A percentile compares a stretch with the other conserved stretches of the same genome.
Evolutionary conservation across 2,113 vertebrate species (phyloP).

Genomic region (Gymnogyps californianus): DNA sequence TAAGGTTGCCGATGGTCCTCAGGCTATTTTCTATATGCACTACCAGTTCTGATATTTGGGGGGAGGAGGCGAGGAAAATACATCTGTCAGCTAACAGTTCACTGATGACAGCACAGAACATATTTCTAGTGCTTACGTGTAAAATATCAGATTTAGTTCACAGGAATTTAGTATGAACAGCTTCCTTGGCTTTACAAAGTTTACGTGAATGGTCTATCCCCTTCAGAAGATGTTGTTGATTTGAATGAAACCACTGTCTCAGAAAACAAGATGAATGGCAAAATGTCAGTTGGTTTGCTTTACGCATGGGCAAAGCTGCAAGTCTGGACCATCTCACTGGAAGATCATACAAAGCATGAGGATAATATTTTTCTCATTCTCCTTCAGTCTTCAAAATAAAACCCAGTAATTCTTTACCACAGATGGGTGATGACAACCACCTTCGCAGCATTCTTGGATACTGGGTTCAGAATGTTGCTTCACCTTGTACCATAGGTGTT

Average conservation of each 20-base stretch:
- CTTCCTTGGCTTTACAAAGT: neutral
- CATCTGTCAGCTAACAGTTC: neutral
- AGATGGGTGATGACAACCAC: too few relatives aligned
- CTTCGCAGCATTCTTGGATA: fast-evolving
- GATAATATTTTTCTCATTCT: neutral
- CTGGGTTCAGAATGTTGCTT: neutral
- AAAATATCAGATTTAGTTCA: neutral
- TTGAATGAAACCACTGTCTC: neutral
- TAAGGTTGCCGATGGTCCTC: neutral
- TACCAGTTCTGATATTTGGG: neutral
- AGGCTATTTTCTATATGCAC: neutral
- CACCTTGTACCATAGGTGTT: neutral
- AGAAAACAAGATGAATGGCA: neutral
- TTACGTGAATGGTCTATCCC: neutral
- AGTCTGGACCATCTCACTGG: neutral
- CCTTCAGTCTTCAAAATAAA: neutral
- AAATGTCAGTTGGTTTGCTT: neutral
- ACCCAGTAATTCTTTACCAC: neutral
- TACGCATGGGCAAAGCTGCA: fast-evolving
- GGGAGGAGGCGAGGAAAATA: neutral
- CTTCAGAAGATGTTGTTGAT: neutral
- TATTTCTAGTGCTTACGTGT: neutral
- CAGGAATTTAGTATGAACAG: neutral
- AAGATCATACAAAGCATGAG: neutral
- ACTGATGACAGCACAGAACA: neutral